Evolutionary conservation across 2,888 invertebrate genomes (phyloP), one percentile per base, ranked within the genome.

Genomic region (Hydrotaea cyrtoneurina): DNA sequence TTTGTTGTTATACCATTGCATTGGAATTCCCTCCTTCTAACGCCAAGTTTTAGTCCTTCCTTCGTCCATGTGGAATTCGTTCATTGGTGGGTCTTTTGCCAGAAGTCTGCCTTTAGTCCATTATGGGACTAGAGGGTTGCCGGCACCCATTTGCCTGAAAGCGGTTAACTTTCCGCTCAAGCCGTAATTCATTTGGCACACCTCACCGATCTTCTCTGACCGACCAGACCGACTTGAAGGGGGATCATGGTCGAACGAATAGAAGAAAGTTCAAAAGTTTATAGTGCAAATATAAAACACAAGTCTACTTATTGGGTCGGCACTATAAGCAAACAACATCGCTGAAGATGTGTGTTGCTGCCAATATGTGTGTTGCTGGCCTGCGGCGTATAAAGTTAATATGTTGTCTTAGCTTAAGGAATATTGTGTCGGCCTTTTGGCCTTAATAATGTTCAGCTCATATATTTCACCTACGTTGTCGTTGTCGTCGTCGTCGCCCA

Each of bases 351-450:
- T 7, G 31, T 4, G 2, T 2, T 31, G n/a, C 50, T 50, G n/a
- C n/a, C 50, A 50, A 50, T n/a, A 13, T 50, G n/a, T n/a, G n/a
- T n/a, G 50, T 50, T 8, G n/a, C 50, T 59, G 11, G 17, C 5
- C 62, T 62, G 1, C 15, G 3, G 31, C 17, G 62, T 59, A 55
- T 64, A 71, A 72, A 59, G 21, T 77, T 74, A 75, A 74, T 23
- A 43, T 17, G 53, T 78, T 19, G 59, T 69, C 55, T 55, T 23
- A 66, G 50, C 62, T 50, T 21, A 71, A 53, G 66, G 78, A 59
- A 79, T 79, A 85, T 82, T 85, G 59, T 79, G 79, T 26, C 85
- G 85, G 85, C 85, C 85, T 85, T 82, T 85, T 85, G 85, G 81
- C 85, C 85, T 82, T 79, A 85, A 82, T 79, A 85, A 82, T 82